Conservation (phyloP, 2,113 vertebrate species). For the Ceyx melanurus region DNA sequence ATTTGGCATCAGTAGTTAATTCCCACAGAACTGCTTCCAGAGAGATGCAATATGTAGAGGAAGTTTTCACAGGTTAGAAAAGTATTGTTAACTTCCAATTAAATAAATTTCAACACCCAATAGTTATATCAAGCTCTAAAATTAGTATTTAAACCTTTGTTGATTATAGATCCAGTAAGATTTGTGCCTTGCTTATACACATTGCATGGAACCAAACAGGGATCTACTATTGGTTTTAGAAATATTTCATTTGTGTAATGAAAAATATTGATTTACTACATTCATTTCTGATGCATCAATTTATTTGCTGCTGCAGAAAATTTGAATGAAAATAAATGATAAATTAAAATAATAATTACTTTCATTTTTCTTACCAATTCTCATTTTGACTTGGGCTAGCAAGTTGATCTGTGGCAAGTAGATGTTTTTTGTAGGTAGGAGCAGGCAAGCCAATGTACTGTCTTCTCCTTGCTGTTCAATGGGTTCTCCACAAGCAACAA, state of each 20-base stretch:
- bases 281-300: not conserved
- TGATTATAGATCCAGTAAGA: not conserved
- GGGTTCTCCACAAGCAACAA: conserved; percentile 78
- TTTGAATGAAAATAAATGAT: not conserved
- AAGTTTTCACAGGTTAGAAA: not conserved
- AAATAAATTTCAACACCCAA: not conserved
- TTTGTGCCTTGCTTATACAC: not conserved
- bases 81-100: not conserved
- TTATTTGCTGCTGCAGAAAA: not conserved
- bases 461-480: conserved; percentile 66
- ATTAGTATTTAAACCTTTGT: not conserved
- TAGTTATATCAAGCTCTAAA: not conserved
- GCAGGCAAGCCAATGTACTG: conserved; percentile 52
- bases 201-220: not conserved
- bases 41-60: not conserved
- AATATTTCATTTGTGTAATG: not conserved
- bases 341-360: not conserved
- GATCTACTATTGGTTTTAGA: not conserved
- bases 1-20: not conserved
- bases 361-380: conserved; percentile 80
- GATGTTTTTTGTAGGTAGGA: conserved; percentile 79
- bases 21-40: not conserved
- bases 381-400: conserved; percentile 82
- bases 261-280: not conserved
- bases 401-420: conserved; percentile 85